A percentile compares a stretch with the other conserved stretches of the same genome.
These are phyloP conservation scores for Cataglyphis rosenhaueri DNA, from an alignment of 2,888 invertebrate genomes.

Conservation along the genomic window DNA sequence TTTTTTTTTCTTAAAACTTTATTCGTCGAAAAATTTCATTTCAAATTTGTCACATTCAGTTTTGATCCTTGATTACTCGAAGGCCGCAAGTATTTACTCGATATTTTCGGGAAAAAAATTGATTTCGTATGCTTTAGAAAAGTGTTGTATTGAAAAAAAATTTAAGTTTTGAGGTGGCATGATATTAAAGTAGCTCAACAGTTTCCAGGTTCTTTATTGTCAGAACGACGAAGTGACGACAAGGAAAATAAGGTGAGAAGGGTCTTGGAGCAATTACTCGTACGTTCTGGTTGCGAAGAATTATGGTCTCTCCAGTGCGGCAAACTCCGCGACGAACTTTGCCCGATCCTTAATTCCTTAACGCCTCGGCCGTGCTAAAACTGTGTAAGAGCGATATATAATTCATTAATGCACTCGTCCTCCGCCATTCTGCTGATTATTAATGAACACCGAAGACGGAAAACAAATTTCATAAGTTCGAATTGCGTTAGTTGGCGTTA, in stretches of 20 bases:
- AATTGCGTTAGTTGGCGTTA: constrained; percentile 36
- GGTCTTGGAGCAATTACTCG: constrained; percentile 50
- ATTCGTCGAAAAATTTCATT: neutral
- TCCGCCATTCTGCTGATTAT: constrained; percentile 44
- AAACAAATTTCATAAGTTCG: constrained; percentile 43
- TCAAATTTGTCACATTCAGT: neutral
- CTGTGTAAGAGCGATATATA: constrained; percentile 47
- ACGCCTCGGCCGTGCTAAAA: constrained; percentile 40
- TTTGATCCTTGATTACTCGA: neutral
- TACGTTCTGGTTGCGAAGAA: constrained; percentile 50
- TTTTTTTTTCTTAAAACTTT: neutral
- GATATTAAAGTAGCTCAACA: neutral
- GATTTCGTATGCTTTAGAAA: neutral
- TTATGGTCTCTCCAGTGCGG: constrained; percentile 48
- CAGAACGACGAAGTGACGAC: constrained; percentile 38
- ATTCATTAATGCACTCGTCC: constrained; percentile 53
- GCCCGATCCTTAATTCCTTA: constrained; percentile 52
- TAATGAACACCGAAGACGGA: constrained; percentile 20
- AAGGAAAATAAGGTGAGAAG: constrained; percentile 49
- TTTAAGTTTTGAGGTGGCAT: neutral
- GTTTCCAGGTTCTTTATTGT: constrained; percentile 17
- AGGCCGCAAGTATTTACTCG: neutral
- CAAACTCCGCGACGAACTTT: constrained; percentile 53
- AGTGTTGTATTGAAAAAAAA: neutral
- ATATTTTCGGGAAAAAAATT: neutral